phyloP scores from a whole-genome alignment of 2,797 vertebrate genomes.

The Gambelia wislizenii region DNA sequence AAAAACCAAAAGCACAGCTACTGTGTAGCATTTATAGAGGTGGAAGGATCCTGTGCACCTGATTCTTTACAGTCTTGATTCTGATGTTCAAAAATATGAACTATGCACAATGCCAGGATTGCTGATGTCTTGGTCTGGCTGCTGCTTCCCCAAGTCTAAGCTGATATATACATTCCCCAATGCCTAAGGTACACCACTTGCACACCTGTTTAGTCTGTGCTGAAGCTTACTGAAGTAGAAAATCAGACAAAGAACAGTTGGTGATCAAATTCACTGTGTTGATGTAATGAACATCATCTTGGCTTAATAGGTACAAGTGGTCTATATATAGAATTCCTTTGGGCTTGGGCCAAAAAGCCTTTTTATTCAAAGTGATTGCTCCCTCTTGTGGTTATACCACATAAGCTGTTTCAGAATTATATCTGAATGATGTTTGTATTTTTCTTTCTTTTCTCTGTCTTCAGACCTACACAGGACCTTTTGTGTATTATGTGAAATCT shows the following conservation, averaged over 20 bases:
- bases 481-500: slow-evolving; percentile 95
- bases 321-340: neutral
- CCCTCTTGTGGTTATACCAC: neutral
- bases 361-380: neutral
- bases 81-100: neutral
- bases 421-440: slow-evolving; percentile 48
- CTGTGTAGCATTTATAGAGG: neutral
- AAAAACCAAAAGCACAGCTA: neutral
- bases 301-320: neutral
- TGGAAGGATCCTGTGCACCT: neutral
- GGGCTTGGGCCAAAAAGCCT: neutral
- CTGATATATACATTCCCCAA: neutral
- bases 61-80: neutral
- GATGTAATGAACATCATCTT: neutral
- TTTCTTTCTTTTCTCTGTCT: slow-evolving; percentile 57
- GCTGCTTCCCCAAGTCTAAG: neutral
- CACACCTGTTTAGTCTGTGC: slow-evolving; percentile 38
- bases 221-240: slow-evolving; percentile 53
- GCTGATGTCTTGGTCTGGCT: neutral
- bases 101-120: neutral
- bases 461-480: slow-evolving; percentile 97
- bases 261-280: neutral
- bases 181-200: neutral
- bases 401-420: neutral
- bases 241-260: slow-evolving; percentile 34